A percentile compares a stretch with the other conserved stretches of the same genome.
These are phyloP conservation scores for Bungarus multicinctus DNA, from an alignment of 2,113 vertebrate genomes.

Conservation along the genomic window DNA sequence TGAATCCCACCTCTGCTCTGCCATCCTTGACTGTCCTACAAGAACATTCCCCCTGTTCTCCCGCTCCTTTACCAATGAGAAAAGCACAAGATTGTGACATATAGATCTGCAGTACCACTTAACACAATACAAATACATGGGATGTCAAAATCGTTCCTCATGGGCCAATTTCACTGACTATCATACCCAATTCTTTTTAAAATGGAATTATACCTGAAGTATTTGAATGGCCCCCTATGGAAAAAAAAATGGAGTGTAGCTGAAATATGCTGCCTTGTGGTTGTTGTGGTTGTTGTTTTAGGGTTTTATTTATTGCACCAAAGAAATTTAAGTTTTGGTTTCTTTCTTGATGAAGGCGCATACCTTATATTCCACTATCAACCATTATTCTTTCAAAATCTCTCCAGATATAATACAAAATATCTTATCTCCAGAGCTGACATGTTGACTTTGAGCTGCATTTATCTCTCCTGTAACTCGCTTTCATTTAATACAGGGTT, in stretches of 20 bases:
- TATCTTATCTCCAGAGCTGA: neutral
- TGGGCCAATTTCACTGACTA: neutral
- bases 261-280: neutral
- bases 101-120: neutral
- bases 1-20: too few relatives aligned
- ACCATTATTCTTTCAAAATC: neutral
- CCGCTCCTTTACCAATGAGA: neutral
- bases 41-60: neutral
- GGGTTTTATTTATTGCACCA: neutral
- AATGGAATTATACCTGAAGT: neutral
- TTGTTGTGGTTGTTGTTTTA: neutral
- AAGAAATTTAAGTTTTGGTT: neutral
- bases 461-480: slow-evolving; percentile 11
- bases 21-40: neutral
- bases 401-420: neutral
- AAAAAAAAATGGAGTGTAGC: neutral
- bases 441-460: slow-evolving; percentile 12
- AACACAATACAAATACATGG: neutral
- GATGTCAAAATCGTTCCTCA: neutral
- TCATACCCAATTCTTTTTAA: neutral
- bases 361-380: neutral
- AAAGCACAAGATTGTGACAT: neutral
- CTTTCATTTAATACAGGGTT: slow-evolving; percentile 4
- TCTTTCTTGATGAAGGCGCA: neutral
- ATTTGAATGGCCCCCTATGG: neutral